A percentile compares a stretch with the other conserved stretches of the same genome.
Evolutionary conservation across 2,888 invertebrate species (phyloP).

Genomic region (Ophion obscuratus): DNA sequence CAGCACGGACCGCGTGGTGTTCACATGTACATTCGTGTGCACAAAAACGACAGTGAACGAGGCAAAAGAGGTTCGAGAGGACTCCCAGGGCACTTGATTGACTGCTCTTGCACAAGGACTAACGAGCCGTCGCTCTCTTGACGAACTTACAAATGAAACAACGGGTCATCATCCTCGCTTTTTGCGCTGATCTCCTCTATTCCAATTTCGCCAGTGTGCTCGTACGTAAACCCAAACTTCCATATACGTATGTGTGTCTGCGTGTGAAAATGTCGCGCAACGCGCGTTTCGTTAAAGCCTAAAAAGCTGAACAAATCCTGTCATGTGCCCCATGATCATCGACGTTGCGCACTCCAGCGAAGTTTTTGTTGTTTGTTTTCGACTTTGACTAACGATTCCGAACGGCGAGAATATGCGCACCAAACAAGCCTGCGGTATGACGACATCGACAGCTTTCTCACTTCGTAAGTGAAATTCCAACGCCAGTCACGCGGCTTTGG

Average conservation of each 20-base stretch:
- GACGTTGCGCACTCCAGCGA: conserved; percentile 35
- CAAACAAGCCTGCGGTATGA: conserved; percentile 4
- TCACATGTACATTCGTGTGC: not conserved
- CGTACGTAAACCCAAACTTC: conserved; percentile 31
- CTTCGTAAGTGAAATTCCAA: conserved; percentile 16
- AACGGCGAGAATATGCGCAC: conserved; percentile 14
- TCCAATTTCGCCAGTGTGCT: not conserved
- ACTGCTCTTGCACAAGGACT: conserved; percentile 56
- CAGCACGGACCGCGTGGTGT: too few species aligned
- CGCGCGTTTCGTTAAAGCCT: conserved; percentile 53
- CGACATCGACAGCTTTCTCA: conserved; percentile 38
- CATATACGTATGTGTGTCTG: not conserved
- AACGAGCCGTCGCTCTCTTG: conserved; percentile 65
- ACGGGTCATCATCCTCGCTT: conserved; percentile 56
- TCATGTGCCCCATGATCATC: conserved; percentile 39
- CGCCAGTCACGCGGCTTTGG: not conserved
- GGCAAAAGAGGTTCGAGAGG: conserved; percentile 45
- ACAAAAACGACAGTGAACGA: conserved; percentile 29
- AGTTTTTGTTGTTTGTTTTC: conserved; percentile 53
- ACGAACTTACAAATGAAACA: conserved; percentile 64
- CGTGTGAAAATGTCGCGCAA: conserved; percentile 7
- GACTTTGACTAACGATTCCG: conserved; percentile 53
- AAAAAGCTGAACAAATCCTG: conserved; percentile 55
- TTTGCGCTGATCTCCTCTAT: conserved; percentile 4
- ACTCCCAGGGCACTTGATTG: conserved; percentile 62